Conservation (phyloP, 1,140 invertebrate genomes). For the Chionoecetes opilio region DNA sequence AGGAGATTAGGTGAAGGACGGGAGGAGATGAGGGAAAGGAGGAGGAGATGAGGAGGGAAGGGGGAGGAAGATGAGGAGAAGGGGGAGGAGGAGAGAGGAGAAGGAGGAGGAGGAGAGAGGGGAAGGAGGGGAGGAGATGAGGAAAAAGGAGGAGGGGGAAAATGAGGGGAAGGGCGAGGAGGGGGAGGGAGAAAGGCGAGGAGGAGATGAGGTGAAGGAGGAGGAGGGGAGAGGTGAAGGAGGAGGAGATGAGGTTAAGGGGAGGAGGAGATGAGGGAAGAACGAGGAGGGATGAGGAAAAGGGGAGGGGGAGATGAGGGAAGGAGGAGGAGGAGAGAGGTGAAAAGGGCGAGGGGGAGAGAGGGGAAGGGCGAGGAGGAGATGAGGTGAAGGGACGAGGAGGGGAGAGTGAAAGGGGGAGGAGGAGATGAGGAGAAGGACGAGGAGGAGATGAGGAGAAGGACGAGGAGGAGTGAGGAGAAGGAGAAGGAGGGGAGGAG, state of each 20-base stretch:
- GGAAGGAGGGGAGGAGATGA: slow-evolving; percentile 34
- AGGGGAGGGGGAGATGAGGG: background rate
- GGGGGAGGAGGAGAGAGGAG: background rate
- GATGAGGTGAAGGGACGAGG: background rate
- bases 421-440: background rate
- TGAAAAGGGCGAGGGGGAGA: background rate
- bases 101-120: background rate
- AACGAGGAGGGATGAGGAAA: background rate
- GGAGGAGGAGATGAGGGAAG: background rate
- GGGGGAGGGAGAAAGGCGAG: background rate
- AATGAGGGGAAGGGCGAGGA: background rate
- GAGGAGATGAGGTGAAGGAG: background rate
- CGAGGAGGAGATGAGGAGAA: background rate
- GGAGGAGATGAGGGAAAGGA: too few relatives aligned
- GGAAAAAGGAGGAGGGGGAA: background rate
- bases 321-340: background rate
- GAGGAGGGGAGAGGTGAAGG: background rate
- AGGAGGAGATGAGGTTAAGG: background rate
- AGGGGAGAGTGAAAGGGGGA: background rate
- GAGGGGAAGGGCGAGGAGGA: background rate
- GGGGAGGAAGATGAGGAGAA: background rate
- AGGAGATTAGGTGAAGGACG: background rate
- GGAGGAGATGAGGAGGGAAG: background rate
- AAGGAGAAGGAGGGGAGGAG: background rate
- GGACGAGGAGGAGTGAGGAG: background rate